These are phyloP conservation scores for Phortica variegata DNA, from an alignment of 1,140 invertebrate genomes.

Conservation along the genomic window DNA sequence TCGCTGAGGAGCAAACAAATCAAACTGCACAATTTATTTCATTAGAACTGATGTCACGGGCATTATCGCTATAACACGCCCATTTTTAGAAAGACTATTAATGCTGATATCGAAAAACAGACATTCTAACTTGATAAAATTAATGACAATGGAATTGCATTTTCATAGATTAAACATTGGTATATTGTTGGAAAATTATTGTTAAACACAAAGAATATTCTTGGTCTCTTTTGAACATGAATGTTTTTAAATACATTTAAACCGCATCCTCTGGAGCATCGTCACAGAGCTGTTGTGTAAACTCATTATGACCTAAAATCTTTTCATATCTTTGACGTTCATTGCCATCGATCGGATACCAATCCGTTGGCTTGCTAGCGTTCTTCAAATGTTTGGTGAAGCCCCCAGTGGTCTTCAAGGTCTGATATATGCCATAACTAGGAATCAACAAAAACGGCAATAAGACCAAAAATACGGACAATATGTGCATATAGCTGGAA, in stretches of 20 bases:
- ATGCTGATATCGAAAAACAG: no score
- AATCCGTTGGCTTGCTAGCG: conserved; percentile 14
- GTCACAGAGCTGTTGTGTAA: conserved; percentile 14
- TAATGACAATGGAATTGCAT: no score
- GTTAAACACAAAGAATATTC: no score
- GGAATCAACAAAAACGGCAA: conserved; percentile 18
- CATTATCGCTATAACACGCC: no score
- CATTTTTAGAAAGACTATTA: no score
- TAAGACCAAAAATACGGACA: conserved; percentile 3
- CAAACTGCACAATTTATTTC: no score
- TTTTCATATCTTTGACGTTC: conserved; percentile 18
- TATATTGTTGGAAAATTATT: no score
- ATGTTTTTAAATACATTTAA: not conserved
- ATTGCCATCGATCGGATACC: conserved; percentile 21
- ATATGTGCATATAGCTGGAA: not conserved
- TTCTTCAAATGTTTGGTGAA: conserved; percentile 7
- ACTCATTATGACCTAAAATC: conserved; percentile 13
- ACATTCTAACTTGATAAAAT: no score
- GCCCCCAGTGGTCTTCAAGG: conserved; percentile 3
- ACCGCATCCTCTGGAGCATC: conserved; percentile 1
- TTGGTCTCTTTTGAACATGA: no score
- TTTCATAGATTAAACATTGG: no score
- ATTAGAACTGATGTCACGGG: no score
- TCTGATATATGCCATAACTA: conserved; percentile 7
- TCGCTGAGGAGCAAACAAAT: no score